Base-by-base conservation (phyloP, 2,888 invertebrate species). In the Ormyrus pomaceus region DNA sequence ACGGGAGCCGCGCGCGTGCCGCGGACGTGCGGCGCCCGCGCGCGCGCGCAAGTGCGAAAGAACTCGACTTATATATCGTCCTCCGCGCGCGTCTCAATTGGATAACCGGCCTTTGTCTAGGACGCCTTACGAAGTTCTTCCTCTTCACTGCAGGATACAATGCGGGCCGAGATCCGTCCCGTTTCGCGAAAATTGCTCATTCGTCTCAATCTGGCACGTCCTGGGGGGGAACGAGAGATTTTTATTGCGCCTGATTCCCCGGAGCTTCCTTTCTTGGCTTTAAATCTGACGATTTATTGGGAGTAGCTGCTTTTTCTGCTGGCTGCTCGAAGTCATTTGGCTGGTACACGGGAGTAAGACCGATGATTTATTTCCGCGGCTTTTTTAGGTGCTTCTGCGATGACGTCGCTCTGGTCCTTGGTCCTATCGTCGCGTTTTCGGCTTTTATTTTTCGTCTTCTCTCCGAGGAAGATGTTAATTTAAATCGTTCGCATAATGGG, bases 71-170 rank as follows among this genome's bases (percentile, higher is more conserved):
- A 51, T 2, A 11, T 45, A 9, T 5, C 50, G 19, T 19, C 19
- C 10, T 19, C 13, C 6, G 45, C 53, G 46, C 53, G 46, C 71
- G 45, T 11, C 59, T 66, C 48, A 83, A 83, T 70, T 77, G 83
- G 68, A 83, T 72, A 82, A 80, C 64, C 74, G 70, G 19, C 75
- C 19, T 70, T 83, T 78, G 83, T 83, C 83, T 82, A 83, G 80
- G 83, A 78, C 80, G 75, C 80, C 64, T 64, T 69, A 69, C 79
- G 58, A 71, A 77, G 45, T 77, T 77, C 77, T 71, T 77, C 77
- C 77, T 71, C 71, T 58, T n/a, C 53, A 10, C 13, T 6, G 19
- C 64, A 77, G 70, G 62, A 71, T 77, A 19, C 1, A 19, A 19
- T 19, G 59, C n/a, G 48, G 6, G 53, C 66, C 53, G 55, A 75